Conservation (phyloP, 2,888 invertebrate species). For the Trichopria drosophilae region DNA sequence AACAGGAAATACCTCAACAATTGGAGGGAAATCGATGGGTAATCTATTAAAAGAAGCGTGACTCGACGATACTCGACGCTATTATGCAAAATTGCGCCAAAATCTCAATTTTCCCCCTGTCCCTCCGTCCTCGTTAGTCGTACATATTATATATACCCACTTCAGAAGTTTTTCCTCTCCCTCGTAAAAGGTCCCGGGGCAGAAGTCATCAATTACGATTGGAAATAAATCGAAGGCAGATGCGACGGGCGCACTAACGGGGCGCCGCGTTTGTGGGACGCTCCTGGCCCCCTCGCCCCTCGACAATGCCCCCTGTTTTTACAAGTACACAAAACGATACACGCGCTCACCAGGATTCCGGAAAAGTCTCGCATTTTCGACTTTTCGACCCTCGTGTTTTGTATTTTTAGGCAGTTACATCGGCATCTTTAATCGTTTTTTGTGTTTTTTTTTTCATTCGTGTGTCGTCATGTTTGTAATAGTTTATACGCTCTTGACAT, state of each 20-base stretch:
- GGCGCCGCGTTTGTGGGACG: constrained; percentile 44
- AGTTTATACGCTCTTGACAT: too few relatives aligned
- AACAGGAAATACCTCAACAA: too few relatives aligned
- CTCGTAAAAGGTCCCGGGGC: constrained; percentile 36
- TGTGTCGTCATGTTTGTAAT: too few relatives aligned
- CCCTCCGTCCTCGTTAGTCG: too few relatives aligned
- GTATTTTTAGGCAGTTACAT: too few relatives aligned
- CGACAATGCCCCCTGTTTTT: constrained; percentile 34
- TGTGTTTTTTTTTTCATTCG: too few relatives aligned
- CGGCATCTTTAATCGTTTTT: too few relatives aligned
- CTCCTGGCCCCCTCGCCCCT: constrained; percentile 29
- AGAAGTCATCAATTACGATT: constrained; percentile 54
- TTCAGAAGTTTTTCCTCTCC: constrained; percentile 36
- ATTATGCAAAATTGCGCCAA: constrained; percentile 41
- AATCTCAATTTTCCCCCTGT: constrained; percentile 27
- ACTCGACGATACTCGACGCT: constrained; percentile 19
- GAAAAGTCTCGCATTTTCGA: too few relatives aligned
- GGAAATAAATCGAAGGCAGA: constrained; percentile 56
- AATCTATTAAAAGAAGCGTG: constrained; percentile 30
- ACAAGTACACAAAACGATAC: constrained; percentile 47
- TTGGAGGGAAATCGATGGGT: too few relatives aligned
- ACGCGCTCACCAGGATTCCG: too few relatives aligned
- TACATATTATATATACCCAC: constrained; percentile 36
- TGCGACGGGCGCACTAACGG: constrained; percentile 50
- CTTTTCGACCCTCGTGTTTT: too few relatives aligned